Conservation (phyloP, 2,888 invertebrate genomes). For the Hoplodrina ambigua region DNA sequence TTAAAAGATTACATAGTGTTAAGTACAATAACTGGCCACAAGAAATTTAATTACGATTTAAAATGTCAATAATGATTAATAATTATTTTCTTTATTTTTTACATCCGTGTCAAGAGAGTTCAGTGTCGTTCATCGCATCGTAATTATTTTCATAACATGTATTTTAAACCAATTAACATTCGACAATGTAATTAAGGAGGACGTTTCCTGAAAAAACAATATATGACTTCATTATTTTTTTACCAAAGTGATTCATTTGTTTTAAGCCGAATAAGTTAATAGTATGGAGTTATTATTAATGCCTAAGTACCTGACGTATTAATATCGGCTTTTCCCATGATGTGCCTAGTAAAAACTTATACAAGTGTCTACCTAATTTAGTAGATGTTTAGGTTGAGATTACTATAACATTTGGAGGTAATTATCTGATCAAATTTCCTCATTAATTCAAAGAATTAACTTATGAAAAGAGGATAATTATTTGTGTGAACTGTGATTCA, state of each 20-base stretch:
- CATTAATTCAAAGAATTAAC: not conserved
- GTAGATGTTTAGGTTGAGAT: not conserved
- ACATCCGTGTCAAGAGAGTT: slow-evolving; percentile 32
- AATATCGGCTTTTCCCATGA: not conserved
- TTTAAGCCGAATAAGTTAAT: not conserved
- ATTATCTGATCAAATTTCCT: not conserved
- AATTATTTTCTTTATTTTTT: slow-evolving; percentile 9
- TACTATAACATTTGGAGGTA: not conserved
- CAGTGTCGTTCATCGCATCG: slow-evolving; percentile 20
- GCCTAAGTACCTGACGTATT: not conserved
- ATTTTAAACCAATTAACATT: slow-evolving; percentile 15
- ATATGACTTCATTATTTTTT: slow-evolving; percentile 2
- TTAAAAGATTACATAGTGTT: not conserved
- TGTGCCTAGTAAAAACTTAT: not conserved
- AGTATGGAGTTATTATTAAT: slow-evolving; percentile 4
- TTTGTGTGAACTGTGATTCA: no score
- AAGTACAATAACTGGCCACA: not conserved
- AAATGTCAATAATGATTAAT: slow-evolving; percentile 27
- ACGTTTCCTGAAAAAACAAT: slow-evolving; percentile 6
- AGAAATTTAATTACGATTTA: slow-evolving; percentile 3
- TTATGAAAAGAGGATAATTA: not conserved
- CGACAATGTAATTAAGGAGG: not conserved
- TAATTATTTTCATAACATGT: slow-evolving; percentile 10
- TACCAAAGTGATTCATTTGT: no score
- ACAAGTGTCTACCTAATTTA: not conserved